Base-by-base conservation (phyloP, 2,888 invertebrate genomes). In the Pristionchus entomophagus region DNA sequence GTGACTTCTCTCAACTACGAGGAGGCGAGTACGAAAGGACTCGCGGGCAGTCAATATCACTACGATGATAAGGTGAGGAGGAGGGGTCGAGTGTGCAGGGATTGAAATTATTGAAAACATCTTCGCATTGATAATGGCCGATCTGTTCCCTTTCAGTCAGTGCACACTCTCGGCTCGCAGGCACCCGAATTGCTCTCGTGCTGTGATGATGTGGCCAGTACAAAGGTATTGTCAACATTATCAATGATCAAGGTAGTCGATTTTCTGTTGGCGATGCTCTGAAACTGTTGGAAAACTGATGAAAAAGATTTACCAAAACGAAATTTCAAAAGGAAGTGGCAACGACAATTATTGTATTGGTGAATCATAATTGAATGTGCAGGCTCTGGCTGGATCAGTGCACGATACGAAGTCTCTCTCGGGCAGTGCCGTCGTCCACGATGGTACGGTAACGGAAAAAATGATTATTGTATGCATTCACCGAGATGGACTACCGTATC, bases 21-120 rank as follows among this genome's bases (percentile, higher is more conserved):
- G 77, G 92, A 92, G 87, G 96, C 96, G 32, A 96, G 96, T 69
- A 96, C 96, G 0, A 95, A 96, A 90, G 96, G 96, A 59, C 94
- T 96, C 88, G 96, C 96, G 69, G 96, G 96, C 29, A 96, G 96
- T 29, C 95, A 92, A 49, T 93, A 92, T 85, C 88, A 90, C 78
- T 91, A 91, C 85, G 93, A 94, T 87, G 91, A 92, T 86, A 92
- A 93, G 89, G 93, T 93, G 86, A 87, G 69, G n/a, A 41, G 51
- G 29, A 38, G n/a, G 69, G 80, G n/a, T 8, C 17, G 29, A 49
- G n/a, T 32, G 38, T 19, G 49, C 2, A 14, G 77, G 45, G 78
- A 12, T 49, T n/a, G n/a, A n/a, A n/a, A n/a, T n/a, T 35, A 8
- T 65, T 32, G 6, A 29, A 35, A 22, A 22, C 22, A 38, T 22